Percentiles rank a stretch among this genome's conserved stretches.
Evolutionary conservation across 2,113 vertebrate genomes (phyloP).

Genomic region (Hylia prasina): DNA sequence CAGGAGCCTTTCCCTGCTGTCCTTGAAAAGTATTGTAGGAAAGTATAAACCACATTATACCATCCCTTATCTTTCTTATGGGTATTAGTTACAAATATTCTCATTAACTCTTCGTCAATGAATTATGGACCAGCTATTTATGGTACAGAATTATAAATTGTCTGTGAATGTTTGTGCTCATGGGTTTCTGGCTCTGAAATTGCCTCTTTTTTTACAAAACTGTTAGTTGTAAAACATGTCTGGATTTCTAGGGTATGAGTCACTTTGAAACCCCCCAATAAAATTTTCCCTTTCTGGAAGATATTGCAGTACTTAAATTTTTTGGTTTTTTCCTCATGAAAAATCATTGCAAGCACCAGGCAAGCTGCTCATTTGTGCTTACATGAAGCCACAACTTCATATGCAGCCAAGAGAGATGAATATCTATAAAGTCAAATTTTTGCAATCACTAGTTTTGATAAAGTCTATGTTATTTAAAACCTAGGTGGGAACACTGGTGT

Average conservation of each 20-base stretch:
- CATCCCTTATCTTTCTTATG: constrained; percentile 74
- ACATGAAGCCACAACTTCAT: not conserved
- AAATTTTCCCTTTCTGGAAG: not conserved
- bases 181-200: constrained; percentile 17
- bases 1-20: constrained; percentile 66
- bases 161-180: constrained; percentile 26
- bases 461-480: not conserved
- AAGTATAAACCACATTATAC: constrained; percentile 65
- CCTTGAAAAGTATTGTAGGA: constrained; percentile 66
- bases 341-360: not conserved
- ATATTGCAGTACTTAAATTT: not conserved
- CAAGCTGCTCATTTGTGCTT: not conserved
- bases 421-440: not conserved
- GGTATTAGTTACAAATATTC: constrained; percentile 73
- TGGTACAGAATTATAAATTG: constrained; percentile 69
- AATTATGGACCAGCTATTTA: constrained; percentile 70
- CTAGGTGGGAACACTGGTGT: not conserved
- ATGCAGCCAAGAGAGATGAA: not conserved
- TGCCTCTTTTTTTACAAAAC: not conserved
- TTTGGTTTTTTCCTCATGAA: not conserved
- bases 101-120: constrained; percentile 69
- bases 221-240: not conserved
- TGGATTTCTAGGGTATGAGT: not conserved
- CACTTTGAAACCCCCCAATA: not conserved
- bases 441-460: not conserved